Evolutionary conservation across 1,140 invertebrate species (phyloP), one percentile per base, ranked within the genome.

Genomic region (Drosophila setifemur): DNA sequence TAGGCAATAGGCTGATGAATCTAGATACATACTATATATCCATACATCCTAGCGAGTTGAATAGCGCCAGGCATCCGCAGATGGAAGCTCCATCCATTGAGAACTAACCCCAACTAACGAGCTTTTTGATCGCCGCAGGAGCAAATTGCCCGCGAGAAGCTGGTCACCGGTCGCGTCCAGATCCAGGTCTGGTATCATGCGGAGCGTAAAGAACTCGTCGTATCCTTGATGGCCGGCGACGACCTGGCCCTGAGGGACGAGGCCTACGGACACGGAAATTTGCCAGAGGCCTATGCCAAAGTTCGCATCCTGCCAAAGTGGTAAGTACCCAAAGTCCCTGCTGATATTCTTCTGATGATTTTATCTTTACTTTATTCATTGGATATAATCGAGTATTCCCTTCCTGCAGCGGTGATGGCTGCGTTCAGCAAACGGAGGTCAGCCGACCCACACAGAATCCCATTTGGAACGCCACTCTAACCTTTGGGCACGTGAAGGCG

Each of bases 391-490:
- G 4, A 4, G 12, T 42, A 21, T 35, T 14, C 31, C 9, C n/a
- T 4, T 33, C 5, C 4, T 18, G 18, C 76, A 96, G 96, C 37
- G 93, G 94, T 35, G 94, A 95, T 76, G 94, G 94, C 57, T 93
- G 92, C 49, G 93, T 94, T 9, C 91, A 95, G 45, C 95, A 96
- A 83, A 97, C 96, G 1, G 95, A 95, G 75, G 94, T 96, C 3
- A 95, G 96, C 1, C 95, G 95, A 52, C 94, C 95, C 6, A 95
- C 95, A 1, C 95, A 95, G 77, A 96, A 95, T 89, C 96, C 96
- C 4, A 95, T 96, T 39, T 97, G 96, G 96, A 97, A 97, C 82
- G 96, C 96, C 9, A 97, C 96, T n/a, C 91, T 97, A 12, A 95
- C 95, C 47, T 96, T 97, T 88, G 92, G 93, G 0, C 94, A 95